A percentile compares a stretch with the other conserved stretches of the same genome.
Evolutionary conservation across 2,888 invertebrate species (phyloP).

Genomic region (Achlya flavicornis): DNA sequence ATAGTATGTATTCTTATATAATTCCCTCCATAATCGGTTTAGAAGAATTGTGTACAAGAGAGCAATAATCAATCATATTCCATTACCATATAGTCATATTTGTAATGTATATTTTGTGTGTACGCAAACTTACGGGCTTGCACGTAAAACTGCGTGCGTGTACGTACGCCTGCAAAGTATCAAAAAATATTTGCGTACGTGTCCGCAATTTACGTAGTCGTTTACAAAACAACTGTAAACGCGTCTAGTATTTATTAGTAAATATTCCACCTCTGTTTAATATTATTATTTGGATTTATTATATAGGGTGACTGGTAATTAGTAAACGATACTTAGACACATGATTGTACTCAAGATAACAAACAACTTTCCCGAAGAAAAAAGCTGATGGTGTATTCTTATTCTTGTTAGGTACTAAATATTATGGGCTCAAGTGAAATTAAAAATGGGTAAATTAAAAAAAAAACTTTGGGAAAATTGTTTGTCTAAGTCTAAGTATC

Average conservation of each 20-base stretch:
- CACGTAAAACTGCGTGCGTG: not conserved
- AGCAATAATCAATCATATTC: constrained; percentile 1
- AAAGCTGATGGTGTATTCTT: no score
- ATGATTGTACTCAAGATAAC: no score
- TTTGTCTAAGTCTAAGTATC: no score
- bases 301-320: no score
- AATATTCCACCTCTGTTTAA: not conserved
- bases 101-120: not conserved
- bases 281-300: not conserved
- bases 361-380: no score
- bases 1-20: not conserved
- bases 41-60: not conserved
- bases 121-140: not conserved
- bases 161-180: no score
- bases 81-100: not conserved
- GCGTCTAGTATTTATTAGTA: not conserved
- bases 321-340: no score
- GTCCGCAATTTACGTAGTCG: not conserved
- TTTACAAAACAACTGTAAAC: not conserved
- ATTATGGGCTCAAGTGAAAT: no score
- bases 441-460: no score
- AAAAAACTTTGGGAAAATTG: no score
- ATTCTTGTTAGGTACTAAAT: no score
- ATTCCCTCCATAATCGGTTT: constrained; percentile 5
- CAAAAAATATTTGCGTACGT: not conserved